phyloP scores from a whole-genome alignment of 2,888 invertebrate species.

The Encarsia formosa region DNA sequence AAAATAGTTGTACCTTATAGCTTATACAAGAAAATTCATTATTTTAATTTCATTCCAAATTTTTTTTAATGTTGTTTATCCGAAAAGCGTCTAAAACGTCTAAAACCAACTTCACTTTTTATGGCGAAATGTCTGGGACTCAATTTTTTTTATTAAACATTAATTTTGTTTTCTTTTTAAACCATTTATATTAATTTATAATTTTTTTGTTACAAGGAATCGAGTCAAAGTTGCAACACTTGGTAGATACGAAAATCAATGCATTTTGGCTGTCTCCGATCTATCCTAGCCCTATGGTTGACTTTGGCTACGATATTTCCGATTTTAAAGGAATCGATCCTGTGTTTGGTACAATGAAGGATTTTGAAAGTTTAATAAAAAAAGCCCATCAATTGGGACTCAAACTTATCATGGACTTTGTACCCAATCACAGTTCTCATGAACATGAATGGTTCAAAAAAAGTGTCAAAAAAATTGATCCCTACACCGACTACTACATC shows the following conservation, averaged over 20 bases:
- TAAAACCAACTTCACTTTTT: too few relatives aligned
- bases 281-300: conserved; percentile 61
- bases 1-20: too few relatives aligned
- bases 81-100: too few relatives aligned
- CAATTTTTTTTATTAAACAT: too few relatives aligned
- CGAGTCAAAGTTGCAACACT: conserved; percentile 58
- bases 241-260: conserved; percentile 64
- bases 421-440: conserved; percentile 70
- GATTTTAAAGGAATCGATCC: conserved; percentile 66
- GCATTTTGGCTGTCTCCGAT: conserved; percentile 73
- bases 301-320: conserved; percentile 75
- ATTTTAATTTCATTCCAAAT: too few relatives aligned
- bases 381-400: conserved; percentile 55
- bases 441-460: conserved; percentile 75
- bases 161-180: too few relatives aligned
- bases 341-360: conserved; percentile 66
- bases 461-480: conserved; percentile 58
- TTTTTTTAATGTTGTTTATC: too few relatives aligned
- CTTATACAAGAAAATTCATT: too few relatives aligned
- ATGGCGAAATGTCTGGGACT: too few relatives aligned
- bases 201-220: too few relatives aligned
- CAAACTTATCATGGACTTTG: conserved; percentile 60
- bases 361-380: conserved; percentile 62
- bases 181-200: too few relatives aligned
- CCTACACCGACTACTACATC: conserved; percentile 70